Evolutionary conservation across 2,888 invertebrate species (phyloP), one percentile per base, ranked within the genome.

Genomic region (Geotrupes spiniger): DNA sequence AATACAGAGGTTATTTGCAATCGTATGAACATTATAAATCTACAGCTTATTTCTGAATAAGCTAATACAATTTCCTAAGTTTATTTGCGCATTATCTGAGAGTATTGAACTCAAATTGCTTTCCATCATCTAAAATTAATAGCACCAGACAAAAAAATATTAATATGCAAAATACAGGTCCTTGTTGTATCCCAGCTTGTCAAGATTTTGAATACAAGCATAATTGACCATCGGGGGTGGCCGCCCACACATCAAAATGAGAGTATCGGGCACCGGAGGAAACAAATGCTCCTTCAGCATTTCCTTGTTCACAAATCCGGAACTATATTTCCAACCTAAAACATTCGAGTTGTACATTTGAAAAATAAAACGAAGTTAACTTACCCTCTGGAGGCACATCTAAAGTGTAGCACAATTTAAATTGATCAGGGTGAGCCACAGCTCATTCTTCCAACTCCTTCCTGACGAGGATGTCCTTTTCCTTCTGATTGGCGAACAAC

Each of bases 211-310:
- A 58, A 78, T 83, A 69, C 95, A 95, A 25, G 96, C 96, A 69
- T 88, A 91, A 72, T 95, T 96, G 63, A 98, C 92, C 91, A 96
- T 94, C 1, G 95, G 94, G 8, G 94, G 93, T 6, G 96, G 96
- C n/a, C n/a, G n/a, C 3, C 96, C 99, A 70, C 99, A 99, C 92
- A 99, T 92, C 12, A 99, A 76, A 1, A 94, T 89, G 8, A 96
- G 74, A 3, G 88, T 87, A 62, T 92, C 89, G 17, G 83, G 76
- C 2, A 83, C 79, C 1, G 93, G 86, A 2, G 90, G 82, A 65
- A 89, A 90, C 60, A 98, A 76, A 67, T 94, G 89, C 1, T 86
- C 80, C 53, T 82, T 78, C 49, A 99, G 84, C 92, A 99, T 95
- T 29, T 87, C 83, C 2, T 88, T 90, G 69, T 83, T 92, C 47